These are phyloP conservation scores for Pachyuromys duprasi DNA, from an alignment of 2,797 vertebrate genomes.

Conservation along the genomic window DNA sequence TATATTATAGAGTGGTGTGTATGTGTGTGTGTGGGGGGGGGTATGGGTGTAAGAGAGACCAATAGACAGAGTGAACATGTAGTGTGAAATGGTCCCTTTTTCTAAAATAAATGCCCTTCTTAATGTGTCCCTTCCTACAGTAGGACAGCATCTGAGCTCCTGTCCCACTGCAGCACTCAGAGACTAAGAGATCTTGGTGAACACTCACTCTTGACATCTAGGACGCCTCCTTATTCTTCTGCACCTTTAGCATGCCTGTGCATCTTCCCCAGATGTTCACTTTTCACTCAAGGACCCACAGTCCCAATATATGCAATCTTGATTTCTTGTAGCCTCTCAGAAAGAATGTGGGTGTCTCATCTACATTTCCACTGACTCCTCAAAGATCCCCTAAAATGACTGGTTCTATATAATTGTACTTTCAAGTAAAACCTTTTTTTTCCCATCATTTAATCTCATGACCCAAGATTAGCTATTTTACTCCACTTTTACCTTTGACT, in stretches of 20 bases:
- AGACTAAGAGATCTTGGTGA: background rate
- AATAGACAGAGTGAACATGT: background rate
- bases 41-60: background rate
- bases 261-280: fast-evolving
- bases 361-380: background rate
- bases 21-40: fast-evolving
- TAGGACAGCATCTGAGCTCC: background rate
- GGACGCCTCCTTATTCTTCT: background rate
- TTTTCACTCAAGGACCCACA: background rate
- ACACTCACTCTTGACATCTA: background rate
- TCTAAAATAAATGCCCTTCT: background rate
- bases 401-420: background rate
- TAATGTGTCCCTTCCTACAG: background rate
- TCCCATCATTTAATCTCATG: background rate
- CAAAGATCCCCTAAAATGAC: background rate
- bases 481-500: background rate
- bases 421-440: background rate
- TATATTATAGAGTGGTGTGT: background rate
- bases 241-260: background rate
- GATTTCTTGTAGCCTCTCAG: background rate
- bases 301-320: background rate
- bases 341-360: background rate
- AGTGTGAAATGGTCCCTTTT: background rate
- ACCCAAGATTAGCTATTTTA: background rate
- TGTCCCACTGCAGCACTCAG: background rate